Evolutionary conservation across 2,113 vertebrate genomes (phyloP), one percentile per base, ranked within the genome.

Genomic region (Paralichthys olivaceus): DNA sequence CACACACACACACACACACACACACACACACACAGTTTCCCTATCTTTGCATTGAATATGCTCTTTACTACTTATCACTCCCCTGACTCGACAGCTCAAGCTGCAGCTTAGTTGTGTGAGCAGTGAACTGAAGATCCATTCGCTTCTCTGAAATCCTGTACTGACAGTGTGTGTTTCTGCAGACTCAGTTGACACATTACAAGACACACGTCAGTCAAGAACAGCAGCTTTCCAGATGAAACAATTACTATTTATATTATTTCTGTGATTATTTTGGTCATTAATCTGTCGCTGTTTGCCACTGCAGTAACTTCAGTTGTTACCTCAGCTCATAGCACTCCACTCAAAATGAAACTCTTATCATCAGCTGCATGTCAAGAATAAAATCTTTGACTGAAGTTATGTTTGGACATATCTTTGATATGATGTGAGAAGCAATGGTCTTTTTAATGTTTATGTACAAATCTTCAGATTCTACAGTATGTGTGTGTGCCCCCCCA

Each of bases 61-160:
- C 23, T 56, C 2, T 37, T 25, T 63, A 6, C 32, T 40, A 8
- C 73, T 58, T 56, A 75, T 82, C 57, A 3, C 66, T 7, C 56
- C 40, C 53, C 26, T 17, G 60, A 63, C 69, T 64, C 23, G 2
- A 28, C 72, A 32, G 80, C 77, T 80, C 63, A 73, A 81, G 80
- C 81, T 81, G 80, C 69, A 71, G 74, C 72, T 79, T 45, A 84
- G 87, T 84, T 88, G 57, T 72, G 80, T 72, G 87, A 15, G 77
- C 85, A 85, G 77, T 80, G 72, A 70, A 70, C 59, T 75, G 84
- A 73, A 68, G 62, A 76, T 80, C 70, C 73, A 82, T 89, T 82
- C 84, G 84, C 77, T 64, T 72, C 75, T 29, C 45, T 75, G 69
- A 40, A 34, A 34, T 34, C 32, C 57, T 81, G 78, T 82, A 80